Conservation (phyloP, 2,888 invertebrate genomes). For the Pseudeuparius sepicola region DNA sequence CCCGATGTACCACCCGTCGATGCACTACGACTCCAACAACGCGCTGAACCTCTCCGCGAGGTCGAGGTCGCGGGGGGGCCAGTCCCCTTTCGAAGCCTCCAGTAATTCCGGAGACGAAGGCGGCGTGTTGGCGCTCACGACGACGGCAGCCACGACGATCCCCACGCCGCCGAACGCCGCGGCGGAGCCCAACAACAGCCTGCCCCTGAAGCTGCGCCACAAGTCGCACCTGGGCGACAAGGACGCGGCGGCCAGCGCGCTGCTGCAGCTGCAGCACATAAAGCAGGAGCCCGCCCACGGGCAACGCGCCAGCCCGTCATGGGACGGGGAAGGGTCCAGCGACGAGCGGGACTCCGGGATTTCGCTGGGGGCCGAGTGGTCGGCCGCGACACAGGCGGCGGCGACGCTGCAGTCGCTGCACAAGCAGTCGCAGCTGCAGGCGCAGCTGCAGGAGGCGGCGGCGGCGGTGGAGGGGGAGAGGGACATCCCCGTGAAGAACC, state of each 20-base stretch:
- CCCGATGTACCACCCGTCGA: conserved; percentile 41
- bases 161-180: too few relatives aligned
- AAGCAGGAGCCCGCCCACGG: conserved; percentile 83
- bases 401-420: conserved; percentile 36
- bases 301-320: conserved; percentile 68
- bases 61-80: conserved; percentile 40
- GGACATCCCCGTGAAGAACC: conserved; percentile 55
- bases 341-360: conserved; percentile 87
- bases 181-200: conserved; percentile 62
- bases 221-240: conserved; percentile 85
- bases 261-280: conserved; percentile 74
- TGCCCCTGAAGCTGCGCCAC: conserved; percentile 85
- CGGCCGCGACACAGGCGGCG: conserved; percentile 35
- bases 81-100: conserved; percentile 56
- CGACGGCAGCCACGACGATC: conserved; percentile 29
- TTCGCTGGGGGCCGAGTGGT: conserved; percentile 65
- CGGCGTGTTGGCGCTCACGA: conserved; percentile 36
- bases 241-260: conserved; percentile 74
- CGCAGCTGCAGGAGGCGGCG: conserved; percentile 24
- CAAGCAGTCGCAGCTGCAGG: conserved; percentile 36
- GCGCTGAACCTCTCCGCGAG: conserved; percentile 61
- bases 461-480: conserved; percentile 25
- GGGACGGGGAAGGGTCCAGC: conserved; percentile 84
- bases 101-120: conserved; percentile 59
- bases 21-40: conserved; percentile 46